These are phyloP conservation scores for Pristionchus fissidentatus DNA, from an alignment of 2,888 invertebrate genomes.

Conservation along the genomic window DNA sequence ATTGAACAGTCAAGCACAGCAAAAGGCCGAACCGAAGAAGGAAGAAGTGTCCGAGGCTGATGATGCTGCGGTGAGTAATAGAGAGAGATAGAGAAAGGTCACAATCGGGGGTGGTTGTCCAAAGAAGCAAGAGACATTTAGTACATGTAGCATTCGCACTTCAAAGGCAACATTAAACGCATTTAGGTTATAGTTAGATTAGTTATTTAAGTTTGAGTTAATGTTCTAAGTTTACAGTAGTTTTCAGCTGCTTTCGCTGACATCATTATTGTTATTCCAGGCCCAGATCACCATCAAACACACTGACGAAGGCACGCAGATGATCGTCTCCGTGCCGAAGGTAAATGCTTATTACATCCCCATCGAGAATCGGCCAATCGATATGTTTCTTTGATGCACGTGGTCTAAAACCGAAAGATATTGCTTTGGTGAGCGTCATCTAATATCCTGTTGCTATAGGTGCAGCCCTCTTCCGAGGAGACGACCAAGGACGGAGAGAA, in stretches of 20 bases:
- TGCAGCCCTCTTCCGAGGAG: constrained; percentile 12
- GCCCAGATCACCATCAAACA: constrained; percentile 36
- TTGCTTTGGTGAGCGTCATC: not conserved
- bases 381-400: not conserved
- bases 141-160: not conserved
- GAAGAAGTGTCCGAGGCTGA: not conserved
- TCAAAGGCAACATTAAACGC: not conserved
- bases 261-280: not conserved
- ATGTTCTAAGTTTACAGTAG: not conserved
- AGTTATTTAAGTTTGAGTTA: not conserved
- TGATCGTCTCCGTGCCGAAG: constrained; percentile 27
- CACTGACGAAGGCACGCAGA: constrained; percentile 45
- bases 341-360: too few relatives aligned
- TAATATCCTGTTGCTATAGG: not conserved
- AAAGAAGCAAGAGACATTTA: not conserved
- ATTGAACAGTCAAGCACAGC: constrained; percentile 35
- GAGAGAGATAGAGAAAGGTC: not conserved
- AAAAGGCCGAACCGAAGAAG: not conserved
- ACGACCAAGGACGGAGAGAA: constrained; percentile 21
- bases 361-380: too few relatives aligned
- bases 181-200: not conserved
- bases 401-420: too few relatives aligned
- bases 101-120: too few relatives aligned
- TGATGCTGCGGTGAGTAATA: not conserved
- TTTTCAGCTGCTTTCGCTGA: not conserved